phyloP scores from a whole-genome alignment of 2,888 invertebrate genomes.

The Frankliniella intonsa region DNA sequence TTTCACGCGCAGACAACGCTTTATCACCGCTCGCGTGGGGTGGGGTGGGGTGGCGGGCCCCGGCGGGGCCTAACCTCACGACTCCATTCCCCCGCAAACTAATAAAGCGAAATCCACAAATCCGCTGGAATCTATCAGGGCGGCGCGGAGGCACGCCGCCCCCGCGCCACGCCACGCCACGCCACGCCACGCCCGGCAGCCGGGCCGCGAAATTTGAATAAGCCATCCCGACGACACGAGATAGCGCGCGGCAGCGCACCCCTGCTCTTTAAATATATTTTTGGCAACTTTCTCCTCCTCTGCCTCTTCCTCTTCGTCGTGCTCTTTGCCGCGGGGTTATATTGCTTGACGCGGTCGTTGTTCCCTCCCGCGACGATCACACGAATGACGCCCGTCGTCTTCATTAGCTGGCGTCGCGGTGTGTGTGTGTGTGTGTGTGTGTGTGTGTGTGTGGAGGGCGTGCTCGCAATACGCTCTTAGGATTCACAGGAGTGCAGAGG shows the following conservation, averaged over 20 bases:
- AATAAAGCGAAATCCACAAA: slow-evolving; percentile 27
- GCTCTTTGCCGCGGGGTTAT: background rate
- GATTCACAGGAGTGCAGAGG: background rate
- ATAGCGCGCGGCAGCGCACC: background rate
- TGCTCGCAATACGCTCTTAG: background rate
- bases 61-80: too few relatives aligned
- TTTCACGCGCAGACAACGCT: background rate
- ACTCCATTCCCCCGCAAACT: background rate
- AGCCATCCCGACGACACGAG: slow-evolving; percentile 20
- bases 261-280: background rate
- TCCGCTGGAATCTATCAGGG: slow-evolving; percentile 26
- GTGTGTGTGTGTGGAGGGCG: background rate
- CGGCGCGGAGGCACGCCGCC: slow-evolving; percentile 3
- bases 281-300: background rate
- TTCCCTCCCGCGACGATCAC: too few relatives aligned
- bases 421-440: background rate
- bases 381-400: background rate
- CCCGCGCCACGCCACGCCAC: background rate
- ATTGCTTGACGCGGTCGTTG: too few relatives aligned
- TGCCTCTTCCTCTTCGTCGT: background rate
- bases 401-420: background rate
- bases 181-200: background rate
- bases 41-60: too few relatives aligned
- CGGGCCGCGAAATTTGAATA: slow-evolving; percentile 2
- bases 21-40: background rate